Conservation (phyloP, 2,888 invertebrate species). For the Sympetrum striolatum region DNA sequence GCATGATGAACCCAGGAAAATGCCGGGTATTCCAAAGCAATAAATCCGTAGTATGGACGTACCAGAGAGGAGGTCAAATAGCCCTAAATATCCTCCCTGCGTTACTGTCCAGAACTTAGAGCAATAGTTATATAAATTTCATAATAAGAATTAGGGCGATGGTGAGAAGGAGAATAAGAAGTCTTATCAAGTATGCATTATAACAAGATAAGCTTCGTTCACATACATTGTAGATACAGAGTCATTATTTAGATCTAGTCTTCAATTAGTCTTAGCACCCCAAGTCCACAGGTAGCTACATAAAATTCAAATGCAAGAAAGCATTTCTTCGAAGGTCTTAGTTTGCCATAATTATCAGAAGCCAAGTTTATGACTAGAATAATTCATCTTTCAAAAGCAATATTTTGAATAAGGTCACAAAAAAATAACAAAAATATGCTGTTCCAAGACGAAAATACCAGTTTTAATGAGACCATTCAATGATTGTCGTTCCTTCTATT, state of each 20-base stretch:
- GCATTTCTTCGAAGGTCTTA: neutral
- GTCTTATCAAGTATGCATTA: conserved; percentile 2
- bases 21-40: conserved; percentile 52
- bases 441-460: neutral
- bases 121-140: conserved; percentile 26
- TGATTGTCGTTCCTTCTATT: neutral
- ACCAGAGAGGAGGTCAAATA: conserved; percentile 13
- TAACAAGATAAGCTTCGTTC: conserved; percentile 29
- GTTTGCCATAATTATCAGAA: conserved; percentile 6
- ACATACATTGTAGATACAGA: conserved; percentile 14
- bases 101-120: conserved; percentile 16
- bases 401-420: conserved; percentile 3
- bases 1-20: conserved; percentile 47
- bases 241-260: conserved; percentile 6
- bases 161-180: neutral
- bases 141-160: conserved; percentile 9
- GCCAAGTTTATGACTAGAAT: neutral
- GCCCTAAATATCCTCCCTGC: neutral
- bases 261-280: conserved; percentile 27
- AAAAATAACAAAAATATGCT: neutral
- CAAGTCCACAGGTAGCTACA: neutral
- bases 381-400: neutral
- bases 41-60: conserved; percentile 49
- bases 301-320: neutral
- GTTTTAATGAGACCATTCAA: neutral